These are phyloP conservation scores for Euwallacea fornicatus DNA, from an alignment of 1,140 invertebrate genomes.

Conservation along the genomic window DNA sequence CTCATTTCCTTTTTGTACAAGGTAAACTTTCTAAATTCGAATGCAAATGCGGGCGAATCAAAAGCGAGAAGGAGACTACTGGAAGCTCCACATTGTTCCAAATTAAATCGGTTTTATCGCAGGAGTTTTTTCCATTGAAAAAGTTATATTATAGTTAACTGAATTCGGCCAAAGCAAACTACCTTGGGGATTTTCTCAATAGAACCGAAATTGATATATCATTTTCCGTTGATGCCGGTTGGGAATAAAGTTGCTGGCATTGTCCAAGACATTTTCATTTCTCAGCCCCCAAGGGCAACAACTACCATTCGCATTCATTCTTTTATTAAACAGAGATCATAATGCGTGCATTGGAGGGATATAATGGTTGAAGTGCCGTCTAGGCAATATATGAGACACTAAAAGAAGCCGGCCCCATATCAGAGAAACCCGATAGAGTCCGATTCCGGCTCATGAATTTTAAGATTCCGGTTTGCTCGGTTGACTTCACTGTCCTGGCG, in stretches of 20 bases:
- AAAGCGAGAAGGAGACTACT: neutral
- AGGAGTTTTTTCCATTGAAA: constrained; percentile 17
- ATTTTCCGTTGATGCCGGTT: neutral
- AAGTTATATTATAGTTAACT: constrained; percentile 23
- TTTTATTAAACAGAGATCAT: neutral
- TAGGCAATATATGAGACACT: constrained; percentile 14
- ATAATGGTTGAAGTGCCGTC: constrained; percentile 13
- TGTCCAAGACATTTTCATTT: neutral
- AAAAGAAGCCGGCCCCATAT: constrained; percentile 14
- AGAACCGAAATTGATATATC: constrained; percentile 6
- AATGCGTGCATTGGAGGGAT: neutral
- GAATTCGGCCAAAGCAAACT: constrained; percentile 2
- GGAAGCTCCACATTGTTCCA: constrained; percentile 7
- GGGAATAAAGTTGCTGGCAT: neutral
- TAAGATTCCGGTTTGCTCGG: constrained; percentile 16
- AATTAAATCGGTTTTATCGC: constrained; percentile 18
- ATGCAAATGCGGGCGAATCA: constrained; percentile 12
- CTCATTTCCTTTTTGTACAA: neutral
- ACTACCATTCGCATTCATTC: too few species aligned
- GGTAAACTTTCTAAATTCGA: constrained; percentile 4
- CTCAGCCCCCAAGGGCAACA: neutral
- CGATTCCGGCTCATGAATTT: constrained; percentile 24
- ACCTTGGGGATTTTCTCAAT: neutral
- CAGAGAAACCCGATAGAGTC: constrained; percentile 12
- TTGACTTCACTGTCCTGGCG: constrained; percentile 5